Conservation (phyloP, 1,140 invertebrate species). For the Drosophila subobscura region DNA sequence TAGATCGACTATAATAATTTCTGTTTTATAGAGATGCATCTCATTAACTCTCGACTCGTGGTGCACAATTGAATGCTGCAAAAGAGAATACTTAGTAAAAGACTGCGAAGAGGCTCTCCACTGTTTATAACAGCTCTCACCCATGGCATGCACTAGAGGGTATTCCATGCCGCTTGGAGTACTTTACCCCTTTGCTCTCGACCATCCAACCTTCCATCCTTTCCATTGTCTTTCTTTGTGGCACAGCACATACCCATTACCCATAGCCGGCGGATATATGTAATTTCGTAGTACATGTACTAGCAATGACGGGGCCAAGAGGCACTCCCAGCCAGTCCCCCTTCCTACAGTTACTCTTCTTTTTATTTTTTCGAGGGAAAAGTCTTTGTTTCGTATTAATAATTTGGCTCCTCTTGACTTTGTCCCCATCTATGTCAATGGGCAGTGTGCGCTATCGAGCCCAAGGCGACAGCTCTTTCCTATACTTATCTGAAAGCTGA, state of each 20-base stretch:
- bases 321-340: neutral
- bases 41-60: too few species aligned
- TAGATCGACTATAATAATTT: too few species aligned
- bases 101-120: too few species aligned
- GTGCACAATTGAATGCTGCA: too few species aligned
- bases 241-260: slow-evolving; percentile 46
- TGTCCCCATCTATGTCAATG: slow-evolving; percentile 68
- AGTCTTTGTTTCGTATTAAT: slow-evolving; percentile 62
- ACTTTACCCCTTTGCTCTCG: neutral
- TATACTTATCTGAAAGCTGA: slow-evolving; percentile 55
- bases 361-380: slow-evolving; percentile 10
- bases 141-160: slow-evolving; percentile 3
- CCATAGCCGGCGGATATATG: slow-evolving; percentile 51
- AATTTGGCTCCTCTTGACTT: slow-evolving; percentile 71
- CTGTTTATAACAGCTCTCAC: slow-evolving; percentile 3
- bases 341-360: neutral
- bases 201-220: slow-evolving; percentile 5
- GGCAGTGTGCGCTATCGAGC: slow-evolving; percentile 49
- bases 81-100: too few species aligned
- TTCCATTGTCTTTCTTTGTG: slow-evolving; percentile 27
- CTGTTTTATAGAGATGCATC: too few species aligned
- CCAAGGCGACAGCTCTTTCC: slow-evolving; percentile 64
- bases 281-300: slow-evolving; percentile 41
- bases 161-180: slow-evolving; percentile 9
- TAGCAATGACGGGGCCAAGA: slow-evolving; percentile 18